Evolutionary conservation across 2,888 invertebrate genomes (phyloP).

Genomic region (Plusia festucae): DNA sequence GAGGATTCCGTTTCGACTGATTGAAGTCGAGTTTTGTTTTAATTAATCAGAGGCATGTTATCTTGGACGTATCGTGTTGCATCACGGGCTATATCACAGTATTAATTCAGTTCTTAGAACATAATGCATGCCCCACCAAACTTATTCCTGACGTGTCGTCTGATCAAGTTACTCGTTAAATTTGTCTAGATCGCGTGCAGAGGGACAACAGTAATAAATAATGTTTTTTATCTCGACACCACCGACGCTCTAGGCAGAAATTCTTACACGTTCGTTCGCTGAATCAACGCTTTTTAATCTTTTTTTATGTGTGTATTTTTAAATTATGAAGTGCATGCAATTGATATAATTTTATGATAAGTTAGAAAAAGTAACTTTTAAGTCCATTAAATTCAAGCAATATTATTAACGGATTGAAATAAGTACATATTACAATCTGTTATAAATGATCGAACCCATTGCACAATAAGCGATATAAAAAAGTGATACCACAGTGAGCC

Average conservation of each 20-base stretch:
- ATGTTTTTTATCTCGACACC: constrained; percentile 85
- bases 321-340: constrained; percentile 61
- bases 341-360: constrained; percentile 55
- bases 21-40: constrained; percentile 54
- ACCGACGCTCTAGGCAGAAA: constrained; percentile 80
- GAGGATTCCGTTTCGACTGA: constrained; percentile 38
- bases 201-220: constrained; percentile 83
- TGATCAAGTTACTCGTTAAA: constrained; percentile 86
- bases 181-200: constrained; percentile 87
- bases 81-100: constrained; percentile 57
- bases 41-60: constrained; percentile 60
- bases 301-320: constrained; percentile 64
- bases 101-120: constrained; percentile 69
- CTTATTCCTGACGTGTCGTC: constrained; percentile 68
- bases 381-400: constrained; percentile 24
- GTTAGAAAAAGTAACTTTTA: constrained; percentile 26
- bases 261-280: constrained; percentile 86
- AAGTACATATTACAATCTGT: background rate
- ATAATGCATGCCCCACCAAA: constrained; percentile 71
- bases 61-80: constrained; percentile 59
- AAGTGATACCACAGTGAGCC: background rate
- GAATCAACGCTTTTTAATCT: constrained; percentile 77
- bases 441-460: background rate
- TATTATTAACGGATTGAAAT: too few species aligned
- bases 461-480: background rate